Base-by-base conservation (phyloP, 2,888 invertebrate species). In the Hemaris fuciformis region DNA sequence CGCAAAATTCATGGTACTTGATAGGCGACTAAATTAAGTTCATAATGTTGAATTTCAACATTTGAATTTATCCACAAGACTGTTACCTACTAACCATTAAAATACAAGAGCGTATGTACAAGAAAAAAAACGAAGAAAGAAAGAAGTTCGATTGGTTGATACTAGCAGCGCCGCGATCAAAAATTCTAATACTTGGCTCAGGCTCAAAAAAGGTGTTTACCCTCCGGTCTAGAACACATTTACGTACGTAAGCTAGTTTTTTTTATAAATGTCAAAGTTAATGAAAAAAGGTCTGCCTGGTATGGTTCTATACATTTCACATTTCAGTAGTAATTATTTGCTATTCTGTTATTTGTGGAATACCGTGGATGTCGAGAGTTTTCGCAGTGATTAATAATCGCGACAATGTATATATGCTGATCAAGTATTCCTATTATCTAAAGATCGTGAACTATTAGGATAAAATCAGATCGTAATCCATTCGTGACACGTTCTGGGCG, bases 401-500 rank as follows among this genome's bases (percentile, higher is more conserved):
- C 3, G 27, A 8, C 18, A 53, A 8, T 43, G 20, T 48, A 58
- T 20, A 53, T 65, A 71, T 69, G 68, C 64, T 67, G 73, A 72
- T 74, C 64, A 69, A 64, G 68, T 71, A 70, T 68, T 22, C 48
- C 61, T 60, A 71, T 70, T 67, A 72, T 72, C 64, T 66, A 62
- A 53, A 68, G 61, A 73, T 73, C 76, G 72, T 76, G 74, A 69
- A 73, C 69, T 57, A 66, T 70, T 65, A 64, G 69, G 64, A 74
- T 74, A 73, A 71, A 74, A 72, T 72, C 68, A 70, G 71, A 73
- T 68, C 62, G 69, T 66, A 67, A 70, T 70, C 62, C 63, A 68
- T 75, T 77, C 77, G 78, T 82, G 80, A 79, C 79, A 77, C 63
- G 76, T 70, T 72, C 67, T 72, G 68, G 72, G 77, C 61, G 75